A percentile compares a stretch with the other conserved stretches of the same genome.
Conservation (phyloP, 2,797 vertebrate genomes). For the Acanthurus leucopareius region DNA sequence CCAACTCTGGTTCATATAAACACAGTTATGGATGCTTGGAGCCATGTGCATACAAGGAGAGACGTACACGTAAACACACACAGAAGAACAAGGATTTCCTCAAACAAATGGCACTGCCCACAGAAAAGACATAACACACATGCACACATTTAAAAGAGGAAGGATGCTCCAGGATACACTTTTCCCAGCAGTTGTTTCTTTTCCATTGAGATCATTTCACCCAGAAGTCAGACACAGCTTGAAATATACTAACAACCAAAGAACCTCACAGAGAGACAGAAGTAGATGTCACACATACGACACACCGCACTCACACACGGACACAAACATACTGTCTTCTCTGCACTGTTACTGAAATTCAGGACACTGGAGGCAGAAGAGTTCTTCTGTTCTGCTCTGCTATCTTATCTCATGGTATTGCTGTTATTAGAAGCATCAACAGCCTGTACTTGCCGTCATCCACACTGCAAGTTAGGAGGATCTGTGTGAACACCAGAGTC, state of each 20-base stretch:
- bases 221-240: constrained; percentile 45
- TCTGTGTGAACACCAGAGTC: constrained; percentile 14
- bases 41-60: background rate
- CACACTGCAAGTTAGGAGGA: constrained; percentile 14
- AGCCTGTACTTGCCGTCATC: constrained; percentile 20
- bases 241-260: constrained; percentile 44
- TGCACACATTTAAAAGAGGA: background rate
- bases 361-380: background rate
- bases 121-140: constrained; percentile 1
- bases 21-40: constrained; percentile 1
- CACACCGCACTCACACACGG: background rate
- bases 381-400: constrained; percentile 14
- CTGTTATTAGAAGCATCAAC: constrained; percentile 27
- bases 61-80: background rate
- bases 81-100: background rate
- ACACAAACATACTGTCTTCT: background rate
- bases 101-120: background rate
- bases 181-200: constrained; percentile 25
- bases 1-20: background rate
- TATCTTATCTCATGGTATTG: constrained; percentile 46
- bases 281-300: constrained; percentile 4
- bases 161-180: constrained; percentile 27
- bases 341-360: constrained; percentile 15
- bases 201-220: constrained; percentile 34
- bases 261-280: constrained; percentile 11